Conservation (phyloP, 2,888 invertebrate species). For the Drosophila barbarae region DNA sequence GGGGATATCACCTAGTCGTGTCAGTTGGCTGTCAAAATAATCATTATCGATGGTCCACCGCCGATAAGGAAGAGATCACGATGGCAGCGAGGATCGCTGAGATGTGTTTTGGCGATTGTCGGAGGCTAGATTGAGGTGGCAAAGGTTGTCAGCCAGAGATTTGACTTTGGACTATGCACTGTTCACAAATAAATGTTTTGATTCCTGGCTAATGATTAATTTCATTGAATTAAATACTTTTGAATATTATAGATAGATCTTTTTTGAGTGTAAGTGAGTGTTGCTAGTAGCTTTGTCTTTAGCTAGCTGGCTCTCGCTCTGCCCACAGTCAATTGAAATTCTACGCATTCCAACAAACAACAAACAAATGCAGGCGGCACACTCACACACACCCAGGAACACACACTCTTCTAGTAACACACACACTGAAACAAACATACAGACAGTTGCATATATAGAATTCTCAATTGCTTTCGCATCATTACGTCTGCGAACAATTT, state of each 20-base stretch:
- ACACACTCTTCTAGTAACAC: slow-evolving; percentile 8
- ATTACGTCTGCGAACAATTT: slow-evolving; percentile 75
- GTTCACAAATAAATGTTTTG: neutral
- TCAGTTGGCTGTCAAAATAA: slow-evolving; percentile 65
- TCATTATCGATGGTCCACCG: slow-evolving; percentile 48
- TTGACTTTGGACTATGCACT: slow-evolving; percentile 25
- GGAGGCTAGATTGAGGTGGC: slow-evolving; percentile 21
- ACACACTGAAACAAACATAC: slow-evolving; percentile 23
- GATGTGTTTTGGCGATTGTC: slow-evolving; percentile 24
- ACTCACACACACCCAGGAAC: neutral
- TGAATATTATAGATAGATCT: no score
- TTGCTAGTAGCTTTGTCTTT: slow-evolving; percentile 6
- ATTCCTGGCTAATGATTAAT: neutral
- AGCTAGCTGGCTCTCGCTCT: slow-evolving; percentile 13
- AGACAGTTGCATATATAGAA: slow-evolving; percentile 69
- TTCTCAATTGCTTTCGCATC: slow-evolving; percentile 76
- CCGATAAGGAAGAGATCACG: slow-evolving; percentile 35
- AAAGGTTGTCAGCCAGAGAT: slow-evolving; percentile 28
- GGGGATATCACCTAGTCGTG: slow-evolving; percentile 39
- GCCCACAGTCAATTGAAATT: slow-evolving; percentile 73
- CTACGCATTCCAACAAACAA: slow-evolving; percentile 73
- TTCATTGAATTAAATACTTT: neutral
- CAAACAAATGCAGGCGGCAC: slow-evolving; percentile 56
- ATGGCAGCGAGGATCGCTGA: slow-evolving; percentile 38
- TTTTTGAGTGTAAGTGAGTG: slow-evolving; percentile 16